Conservation (phyloP, 2,113 vertebrate species). For the Pachycephala philippinensis region DNA sequence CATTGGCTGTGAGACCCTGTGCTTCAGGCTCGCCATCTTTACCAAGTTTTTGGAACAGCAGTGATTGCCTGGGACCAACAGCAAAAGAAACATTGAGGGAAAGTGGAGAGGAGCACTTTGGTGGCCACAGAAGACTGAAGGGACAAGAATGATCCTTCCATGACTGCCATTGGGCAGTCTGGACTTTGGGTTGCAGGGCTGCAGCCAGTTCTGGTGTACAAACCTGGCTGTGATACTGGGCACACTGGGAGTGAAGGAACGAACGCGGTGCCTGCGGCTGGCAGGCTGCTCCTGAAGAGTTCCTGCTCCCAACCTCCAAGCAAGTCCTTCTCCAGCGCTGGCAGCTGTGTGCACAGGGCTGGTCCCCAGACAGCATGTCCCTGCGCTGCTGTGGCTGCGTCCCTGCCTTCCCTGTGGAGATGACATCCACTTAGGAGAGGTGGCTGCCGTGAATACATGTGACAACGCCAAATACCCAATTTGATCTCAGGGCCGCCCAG, state of each 20-base stretch:
- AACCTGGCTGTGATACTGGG: neutral
- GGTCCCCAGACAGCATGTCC: neutral
- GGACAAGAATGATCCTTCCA: neutral
- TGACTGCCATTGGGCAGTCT: neutral
- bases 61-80: neutral
- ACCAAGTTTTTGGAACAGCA: neutral
- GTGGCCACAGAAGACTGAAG: neutral
- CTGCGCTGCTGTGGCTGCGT: neutral
- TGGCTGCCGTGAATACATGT: neutral
- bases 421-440: neutral
- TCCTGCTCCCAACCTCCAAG: neutral
- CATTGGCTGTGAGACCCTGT: neutral
- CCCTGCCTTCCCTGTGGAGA: neutral
- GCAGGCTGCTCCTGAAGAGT: neutral
- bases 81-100: neutral
- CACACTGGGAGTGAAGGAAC: accelerated
- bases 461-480: neutral
- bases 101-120: neutral
- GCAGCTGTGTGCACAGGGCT: neutral
- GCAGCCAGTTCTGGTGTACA: neutral
- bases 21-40: neutral
- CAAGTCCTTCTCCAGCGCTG: neutral
- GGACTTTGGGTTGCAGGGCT: neutral
- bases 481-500: neutral
- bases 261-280: accelerated